Percentiles rank a stretch among this genome's conserved stretches.
Evolutionary conservation across 92 coral and sea anemone genomes (phyloP).

Genomic region (Virgularia gustaviana): DNA sequence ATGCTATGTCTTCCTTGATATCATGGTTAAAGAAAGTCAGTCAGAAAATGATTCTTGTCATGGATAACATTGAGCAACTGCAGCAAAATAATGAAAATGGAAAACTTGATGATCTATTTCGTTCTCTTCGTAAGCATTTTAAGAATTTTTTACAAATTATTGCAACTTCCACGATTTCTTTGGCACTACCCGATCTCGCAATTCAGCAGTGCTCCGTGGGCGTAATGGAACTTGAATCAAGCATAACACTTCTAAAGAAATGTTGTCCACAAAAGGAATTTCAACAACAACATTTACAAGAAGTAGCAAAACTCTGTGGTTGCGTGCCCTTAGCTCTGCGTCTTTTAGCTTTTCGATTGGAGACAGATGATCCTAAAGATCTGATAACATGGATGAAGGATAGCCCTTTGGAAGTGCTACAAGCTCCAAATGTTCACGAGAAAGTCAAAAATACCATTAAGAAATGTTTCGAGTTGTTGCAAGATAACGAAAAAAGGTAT

Average conservation of each 20-base stretch:
- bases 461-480: not conserved
- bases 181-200: not conserved
- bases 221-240: not conserved
- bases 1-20: not conserved
- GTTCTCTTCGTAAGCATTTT: not conserved
- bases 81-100: not conserved
- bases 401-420: not conserved
- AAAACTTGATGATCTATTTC: not conserved
- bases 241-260: constrained; percentile 11
- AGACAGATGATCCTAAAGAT: not conserved
- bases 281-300: not conserved
- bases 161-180: constrained; percentile 3
- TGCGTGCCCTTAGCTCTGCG: constrained; percentile 10
- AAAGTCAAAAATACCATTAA: not conserved
- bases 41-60: not conserved
- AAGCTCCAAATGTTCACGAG: not conserved
- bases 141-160: not conserved
- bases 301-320: constrained; percentile 13
- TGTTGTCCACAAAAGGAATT: not conserved
- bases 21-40: constrained; percentile 3
- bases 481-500: not conserved
- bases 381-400: not conserved
- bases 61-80: constrained; percentile 17
- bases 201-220: not conserved
- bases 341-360: not conserved